Evolutionary conservation across 2,888 invertebrate species (phyloP).

Genomic region (Zele albiditarsus): DNA sequence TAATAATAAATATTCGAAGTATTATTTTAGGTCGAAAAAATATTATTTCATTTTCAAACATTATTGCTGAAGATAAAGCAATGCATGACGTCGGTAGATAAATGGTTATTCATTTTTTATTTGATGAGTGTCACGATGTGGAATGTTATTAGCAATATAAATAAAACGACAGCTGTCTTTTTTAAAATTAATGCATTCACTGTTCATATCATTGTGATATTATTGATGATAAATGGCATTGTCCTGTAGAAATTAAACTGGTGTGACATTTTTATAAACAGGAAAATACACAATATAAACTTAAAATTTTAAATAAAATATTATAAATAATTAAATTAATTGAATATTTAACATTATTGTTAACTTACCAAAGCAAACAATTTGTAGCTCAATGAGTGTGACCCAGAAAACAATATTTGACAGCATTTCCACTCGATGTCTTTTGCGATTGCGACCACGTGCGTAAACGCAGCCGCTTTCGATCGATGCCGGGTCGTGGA

Average conservation of each 20-base stretch:
- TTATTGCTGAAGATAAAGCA: not conserved
- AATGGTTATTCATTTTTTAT: not conserved
- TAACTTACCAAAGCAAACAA: conserved; percentile 56
- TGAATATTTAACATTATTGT: not conserved
- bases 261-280: not conserved
- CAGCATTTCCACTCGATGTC: conserved; percentile 51
- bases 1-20: not conserved
- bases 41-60: not conserved
- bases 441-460: conserved; percentile 55
- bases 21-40: not conserved
- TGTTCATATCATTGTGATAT: not conserved
- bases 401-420: conserved; percentile 59
- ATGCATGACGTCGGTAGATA: not conserved
- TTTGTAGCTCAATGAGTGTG: conserved; percentile 53
- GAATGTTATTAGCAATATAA: not conserved
- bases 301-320: not conserved
- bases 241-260: not conserved
- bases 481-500: conserved; percentile 45
- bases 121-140: not conserved
- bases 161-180: not conserved
- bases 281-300: not conserved
- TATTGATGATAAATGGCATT: not conserved
- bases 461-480: conserved; percentile 52
- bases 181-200: not conserved
- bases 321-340: conserved; percentile 11